Evolutionary conservation across 92 coral and sea anemone species (phyloP).

Genomic region (Zoanthus gigantus): DNA sequence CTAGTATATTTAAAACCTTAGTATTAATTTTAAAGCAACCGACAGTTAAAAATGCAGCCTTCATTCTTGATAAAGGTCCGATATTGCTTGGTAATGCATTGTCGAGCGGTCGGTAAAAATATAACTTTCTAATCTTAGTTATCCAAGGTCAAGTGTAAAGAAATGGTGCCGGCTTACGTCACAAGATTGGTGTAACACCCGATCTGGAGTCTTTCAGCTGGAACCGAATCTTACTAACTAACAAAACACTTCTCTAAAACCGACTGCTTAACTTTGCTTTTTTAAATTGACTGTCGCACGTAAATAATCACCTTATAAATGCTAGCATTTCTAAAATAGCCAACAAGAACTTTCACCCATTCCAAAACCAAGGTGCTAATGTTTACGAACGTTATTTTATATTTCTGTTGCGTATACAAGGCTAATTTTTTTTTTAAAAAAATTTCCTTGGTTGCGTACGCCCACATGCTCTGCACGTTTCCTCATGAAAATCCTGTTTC

Average conservation of each 20-base stretch:
- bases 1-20: background rate
- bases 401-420: background rate
- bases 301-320: background rate
- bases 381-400: background rate
- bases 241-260: background rate
- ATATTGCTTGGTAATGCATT: background rate
- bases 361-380: background rate
- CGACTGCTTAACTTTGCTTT: background rate
- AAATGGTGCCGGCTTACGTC: background rate
- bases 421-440: background rate
- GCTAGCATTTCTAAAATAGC: background rate
- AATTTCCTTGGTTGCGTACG: background rate
- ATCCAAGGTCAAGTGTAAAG: conserved; percentile 10
- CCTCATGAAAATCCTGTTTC: conserved; percentile 12
- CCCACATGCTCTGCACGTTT: background rate
- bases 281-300: background rate
- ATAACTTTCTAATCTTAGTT: conserved; percentile 25
- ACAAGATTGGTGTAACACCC: conserved; percentile 9
- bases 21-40: background rate
- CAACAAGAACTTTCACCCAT: background rate
- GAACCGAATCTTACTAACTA: background rate
- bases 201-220: background rate
- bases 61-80: background rate
- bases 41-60: background rate
- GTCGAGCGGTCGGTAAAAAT: conserved; percentile 4